phyloP scores from a whole-genome alignment of 2,797 vertebrate genomes.

The Gallinago solitaria region DNA sequence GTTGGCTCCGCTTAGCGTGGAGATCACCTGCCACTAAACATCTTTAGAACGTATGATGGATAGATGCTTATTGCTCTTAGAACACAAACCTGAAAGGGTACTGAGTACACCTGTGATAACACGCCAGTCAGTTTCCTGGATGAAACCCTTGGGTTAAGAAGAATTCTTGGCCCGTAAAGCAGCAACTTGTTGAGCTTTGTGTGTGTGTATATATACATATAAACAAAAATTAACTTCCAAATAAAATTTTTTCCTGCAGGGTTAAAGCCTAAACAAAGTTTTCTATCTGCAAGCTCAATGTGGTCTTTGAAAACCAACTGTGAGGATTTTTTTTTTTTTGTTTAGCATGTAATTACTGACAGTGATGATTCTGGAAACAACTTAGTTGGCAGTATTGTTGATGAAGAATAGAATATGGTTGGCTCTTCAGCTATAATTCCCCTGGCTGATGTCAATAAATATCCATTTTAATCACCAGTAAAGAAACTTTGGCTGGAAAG shows the following conservation, averaged over 20 bases:
- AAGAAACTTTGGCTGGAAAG: constrained; percentile 64
- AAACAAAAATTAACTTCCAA: constrained; percentile 37
- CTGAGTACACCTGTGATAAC: neutral
- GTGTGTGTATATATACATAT: neutral
- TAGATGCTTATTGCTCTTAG: neutral
- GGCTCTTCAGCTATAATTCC: constrained; percentile 62
- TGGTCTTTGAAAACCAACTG: constrained; percentile 44
- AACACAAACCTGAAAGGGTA: neutral
- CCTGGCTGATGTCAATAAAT: constrained; percentile 67
- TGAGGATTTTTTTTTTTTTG: neutral
- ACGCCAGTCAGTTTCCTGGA: neutral
- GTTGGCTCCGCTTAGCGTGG: neutral
- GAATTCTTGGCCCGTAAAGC: neutral
- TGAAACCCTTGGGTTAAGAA: neutral
- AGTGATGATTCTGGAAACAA: constrained; percentile 65
- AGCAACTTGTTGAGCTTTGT: neutral
- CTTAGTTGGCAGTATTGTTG: constrained; percentile 68
- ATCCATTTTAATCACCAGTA: constrained; percentile 66
- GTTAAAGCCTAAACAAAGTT: constrained; percentile 19
- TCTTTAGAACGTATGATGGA: neutral
- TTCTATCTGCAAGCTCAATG: constrained; percentile 26
- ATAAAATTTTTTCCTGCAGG: constrained; percentile 31
- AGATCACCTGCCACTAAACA: neutral
- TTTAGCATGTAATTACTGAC: constrained; percentile 64
- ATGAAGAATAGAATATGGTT: constrained; percentile 62